These are phyloP conservation scores for Cololabis saira DNA, from an alignment of 2,113 vertebrate genomes.

Conservation along the genomic window DNA sequence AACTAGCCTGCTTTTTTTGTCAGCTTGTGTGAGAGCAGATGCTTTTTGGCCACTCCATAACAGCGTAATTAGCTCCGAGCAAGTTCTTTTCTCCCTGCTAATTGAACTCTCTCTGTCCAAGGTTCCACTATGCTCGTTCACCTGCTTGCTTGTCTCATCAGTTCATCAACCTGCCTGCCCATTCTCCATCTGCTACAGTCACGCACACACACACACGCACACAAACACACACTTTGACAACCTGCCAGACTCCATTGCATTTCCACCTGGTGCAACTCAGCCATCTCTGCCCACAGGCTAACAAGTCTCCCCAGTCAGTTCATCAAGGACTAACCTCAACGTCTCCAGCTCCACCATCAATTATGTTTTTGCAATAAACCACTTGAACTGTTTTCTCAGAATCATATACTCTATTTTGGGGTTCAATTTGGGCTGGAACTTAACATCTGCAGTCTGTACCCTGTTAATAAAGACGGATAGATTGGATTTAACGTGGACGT, in stretches of 20 bases:
- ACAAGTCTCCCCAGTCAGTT: constrained; percentile 14
- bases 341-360: background rate
- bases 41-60: background rate
- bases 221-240: constrained; percentile 4
- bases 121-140: background rate
- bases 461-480: background rate
- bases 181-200: background rate
- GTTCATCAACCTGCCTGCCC: constrained; percentile 7
- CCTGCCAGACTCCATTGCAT: constrained; percentile 7
- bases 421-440: background rate
- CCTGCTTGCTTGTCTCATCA: constrained; percentile 1
- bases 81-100: background rate
- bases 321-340: constrained; percentile 3
- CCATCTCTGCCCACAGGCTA: constrained; percentile 14
- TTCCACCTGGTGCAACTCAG: background rate
- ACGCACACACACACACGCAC: background rate
- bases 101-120: background rate
- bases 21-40: background rate
- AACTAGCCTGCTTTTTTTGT: background rate
- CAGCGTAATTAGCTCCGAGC: background rate
- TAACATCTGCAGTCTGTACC: background rate
- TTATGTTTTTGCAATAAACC: constrained; percentile 6
- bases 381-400: background rate
- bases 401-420: background rate
- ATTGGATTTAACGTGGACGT: background rate